Conservation (phyloP, 2,888 invertebrate genomes). For the Catocala sponsa region DNA sequence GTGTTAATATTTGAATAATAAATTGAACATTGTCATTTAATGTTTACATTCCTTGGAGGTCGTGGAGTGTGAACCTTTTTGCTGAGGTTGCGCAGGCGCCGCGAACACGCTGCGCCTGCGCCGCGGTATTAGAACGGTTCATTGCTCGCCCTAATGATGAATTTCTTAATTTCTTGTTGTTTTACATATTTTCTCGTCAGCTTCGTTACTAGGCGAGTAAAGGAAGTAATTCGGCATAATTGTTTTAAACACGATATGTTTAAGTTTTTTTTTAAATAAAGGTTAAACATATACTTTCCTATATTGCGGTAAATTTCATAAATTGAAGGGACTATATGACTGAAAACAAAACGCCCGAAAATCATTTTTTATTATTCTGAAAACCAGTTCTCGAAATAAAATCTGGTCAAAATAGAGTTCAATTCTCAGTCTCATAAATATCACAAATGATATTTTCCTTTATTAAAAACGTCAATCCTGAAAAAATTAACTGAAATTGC, state of each 20-base stretch:
- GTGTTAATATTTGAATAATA: slow-evolving; percentile 1
- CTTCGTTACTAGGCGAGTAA: neutral
- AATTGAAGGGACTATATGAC: no score
- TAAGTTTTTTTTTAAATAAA: no score
- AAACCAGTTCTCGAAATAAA: no score
- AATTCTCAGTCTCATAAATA: no score
- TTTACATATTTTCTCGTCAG: slow-evolving; percentile 12
- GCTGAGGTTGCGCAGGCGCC: slow-evolving; percentile 31
- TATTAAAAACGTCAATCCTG: no score
- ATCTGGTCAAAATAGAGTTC: no score
- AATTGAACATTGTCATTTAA: slow-evolving; percentile 13
- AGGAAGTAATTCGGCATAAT: neutral
- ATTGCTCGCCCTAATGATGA: slow-evolving; percentile 38
- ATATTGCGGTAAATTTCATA: no score
- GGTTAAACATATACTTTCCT: no score
- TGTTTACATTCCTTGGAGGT: slow-evolving; percentile 45
- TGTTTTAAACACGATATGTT: neutral
- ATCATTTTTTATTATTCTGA: no score
- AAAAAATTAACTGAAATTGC: no score
- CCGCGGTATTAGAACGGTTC: slow-evolving; percentile 35
- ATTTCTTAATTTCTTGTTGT: slow-evolving; percentile 37
- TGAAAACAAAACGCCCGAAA: no score
- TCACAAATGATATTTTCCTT: no score
- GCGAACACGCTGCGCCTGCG: slow-evolving; percentile 9
- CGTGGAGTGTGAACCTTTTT: slow-evolving; percentile 41